Conservation (phyloP, 2,113 vertebrate genomes). For the Notarius lentiginosus region DNA sequence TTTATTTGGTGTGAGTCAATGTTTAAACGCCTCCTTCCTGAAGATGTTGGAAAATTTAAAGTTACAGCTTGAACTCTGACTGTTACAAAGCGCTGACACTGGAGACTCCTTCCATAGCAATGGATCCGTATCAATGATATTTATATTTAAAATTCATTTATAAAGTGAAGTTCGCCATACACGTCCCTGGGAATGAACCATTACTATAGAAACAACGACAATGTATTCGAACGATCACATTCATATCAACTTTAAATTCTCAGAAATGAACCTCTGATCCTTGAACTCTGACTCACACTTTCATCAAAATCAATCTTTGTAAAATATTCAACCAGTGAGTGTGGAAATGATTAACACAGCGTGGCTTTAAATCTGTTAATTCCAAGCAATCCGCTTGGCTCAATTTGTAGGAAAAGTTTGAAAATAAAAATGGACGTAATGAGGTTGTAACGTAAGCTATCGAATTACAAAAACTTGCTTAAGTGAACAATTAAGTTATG, state of each 20-base stretch:
- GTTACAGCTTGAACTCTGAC: too few relatives aligned
- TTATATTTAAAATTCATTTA: too few relatives aligned
- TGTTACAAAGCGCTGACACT: neutral
- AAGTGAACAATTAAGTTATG: neutral
- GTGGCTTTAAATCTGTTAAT: neutral
- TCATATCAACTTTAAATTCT: too few relatives aligned
- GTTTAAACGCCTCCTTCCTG: too few relatives aligned
- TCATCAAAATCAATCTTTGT: neutral
- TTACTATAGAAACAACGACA: too few relatives aligned
- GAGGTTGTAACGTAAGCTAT: neutral
- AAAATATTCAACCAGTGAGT: neutral
- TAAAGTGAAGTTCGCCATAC: neutral
- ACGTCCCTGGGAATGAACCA: too few relatives aligned
- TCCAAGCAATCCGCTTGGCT: neutral
- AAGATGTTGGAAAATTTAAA: too few relatives aligned
- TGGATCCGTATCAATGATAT: too few relatives aligned
- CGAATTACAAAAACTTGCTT: neutral
- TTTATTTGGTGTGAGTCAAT: too few relatives aligned
- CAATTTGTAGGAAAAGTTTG: neutral
- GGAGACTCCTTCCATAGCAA: too few relatives aligned
- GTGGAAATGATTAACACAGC: neutral
- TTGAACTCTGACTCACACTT: neutral
- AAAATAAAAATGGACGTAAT: too few relatives aligned
- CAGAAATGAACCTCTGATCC: neutral
- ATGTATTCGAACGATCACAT: too few relatives aligned